Percentiles rank a stretch among this genome's conserved stretches.
phyloP scores from a whole-genome alignment of 2,797 vertebrate genomes.

The Trichosurus vulpecula region DNA sequence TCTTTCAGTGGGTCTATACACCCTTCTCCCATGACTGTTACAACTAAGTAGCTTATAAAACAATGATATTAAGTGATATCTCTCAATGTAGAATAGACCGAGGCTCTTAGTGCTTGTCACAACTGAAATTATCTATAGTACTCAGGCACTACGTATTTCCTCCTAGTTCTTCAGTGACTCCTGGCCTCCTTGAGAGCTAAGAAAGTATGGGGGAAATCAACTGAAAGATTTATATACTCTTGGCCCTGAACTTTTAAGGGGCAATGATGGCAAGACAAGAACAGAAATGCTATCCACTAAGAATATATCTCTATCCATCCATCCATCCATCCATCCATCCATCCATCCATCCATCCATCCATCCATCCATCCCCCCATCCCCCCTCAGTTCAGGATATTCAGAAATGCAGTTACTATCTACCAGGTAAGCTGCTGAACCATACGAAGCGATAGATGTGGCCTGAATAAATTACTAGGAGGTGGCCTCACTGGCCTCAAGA shows the following conservation, averaged over 20 bases:
- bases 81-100: neutral
- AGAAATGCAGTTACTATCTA: constrained; percentile 6
- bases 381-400: neutral
- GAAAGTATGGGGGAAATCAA: neutral
- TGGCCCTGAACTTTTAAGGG: constrained; percentile 15
- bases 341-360: too few relatives aligned
- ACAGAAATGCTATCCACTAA: constrained; percentile 12
- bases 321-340: too few relatives aligned
- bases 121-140: neutral
- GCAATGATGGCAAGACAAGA: constrained; percentile 1
- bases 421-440: neutral
- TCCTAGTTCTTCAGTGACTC: constrained; percentile 29
- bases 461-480: constrained; percentile 8
- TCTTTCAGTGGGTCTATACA: neutral
- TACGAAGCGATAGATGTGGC: neutral
- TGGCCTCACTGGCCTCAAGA: neutral
- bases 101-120: neutral
- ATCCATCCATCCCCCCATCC: too few relatives aligned
- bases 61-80: neutral
- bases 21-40: constrained; percentile 35
- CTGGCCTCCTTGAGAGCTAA: neutral
- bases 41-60: constrained; percentile 40
- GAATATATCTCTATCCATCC: neutral
- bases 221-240: neutral
- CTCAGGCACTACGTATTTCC: neutral